Conservation (phyloP, 2,888 invertebrate genomes). For the Euplagia quadripunctaria region DNA sequence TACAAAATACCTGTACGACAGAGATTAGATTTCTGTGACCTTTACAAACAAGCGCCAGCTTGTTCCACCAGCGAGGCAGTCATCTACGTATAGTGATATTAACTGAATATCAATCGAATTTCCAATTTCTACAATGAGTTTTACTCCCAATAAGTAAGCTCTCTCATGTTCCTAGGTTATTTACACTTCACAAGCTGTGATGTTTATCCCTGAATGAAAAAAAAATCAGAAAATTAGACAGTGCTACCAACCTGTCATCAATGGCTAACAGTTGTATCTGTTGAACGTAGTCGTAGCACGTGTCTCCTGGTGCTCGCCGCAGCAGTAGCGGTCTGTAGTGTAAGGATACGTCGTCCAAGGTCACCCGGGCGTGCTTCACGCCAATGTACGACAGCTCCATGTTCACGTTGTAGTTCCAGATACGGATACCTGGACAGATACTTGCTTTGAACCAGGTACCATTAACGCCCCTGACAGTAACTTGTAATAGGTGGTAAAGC, state of each 20-base stretch:
- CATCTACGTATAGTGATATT: too few relatives aligned
- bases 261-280: constrained; percentile 81
- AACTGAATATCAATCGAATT: too few relatives aligned
- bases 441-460: neutral
- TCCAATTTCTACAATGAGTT: too few relatives aligned
- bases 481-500: too few relatives aligned
- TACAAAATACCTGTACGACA: too few relatives aligned
- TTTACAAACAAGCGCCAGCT: too few relatives aligned
- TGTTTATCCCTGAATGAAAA: neutral
- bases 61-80: too few relatives aligned
- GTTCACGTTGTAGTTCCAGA: constrained; percentile 95
- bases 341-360: constrained; percentile 73
- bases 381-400: constrained; percentile 90
- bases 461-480: too few relatives aligned
- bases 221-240: neutral
- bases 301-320: constrained; percentile 92
- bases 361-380: constrained; percentile 82
- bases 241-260: constrained; percentile 67
- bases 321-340: constrained; percentile 78
- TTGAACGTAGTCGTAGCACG: constrained; percentile 93
- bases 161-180: too few relatives aligned
- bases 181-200: neutral
- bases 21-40: too few relatives aligned
- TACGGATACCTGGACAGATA: constrained; percentile 84
- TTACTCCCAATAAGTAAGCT: too few relatives aligned